phyloP scores from a whole-genome alignment of 2,888 invertebrate species.

The Clostera curtula region DNA sequence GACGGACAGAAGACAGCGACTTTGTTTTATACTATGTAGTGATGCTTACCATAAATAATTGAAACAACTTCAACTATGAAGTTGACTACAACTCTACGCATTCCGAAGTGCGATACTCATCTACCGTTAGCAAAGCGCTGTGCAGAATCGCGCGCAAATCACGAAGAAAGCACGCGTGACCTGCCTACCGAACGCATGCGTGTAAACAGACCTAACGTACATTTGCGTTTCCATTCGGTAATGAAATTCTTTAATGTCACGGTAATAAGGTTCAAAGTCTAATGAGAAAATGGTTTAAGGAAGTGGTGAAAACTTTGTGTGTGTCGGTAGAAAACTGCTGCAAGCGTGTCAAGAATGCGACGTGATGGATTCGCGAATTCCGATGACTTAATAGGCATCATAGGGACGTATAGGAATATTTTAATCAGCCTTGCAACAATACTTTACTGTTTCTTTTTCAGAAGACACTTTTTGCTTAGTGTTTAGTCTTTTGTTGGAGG shows the following conservation, averaged over 20 bases:
- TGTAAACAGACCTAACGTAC: conserved; percentile 25
- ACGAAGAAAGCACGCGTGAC: conserved; percentile 71
- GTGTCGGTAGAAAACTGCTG: conserved; percentile 52
- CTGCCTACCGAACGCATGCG: conserved; percentile 46
- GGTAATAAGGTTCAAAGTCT: conserved; percentile 39
- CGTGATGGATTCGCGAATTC: conserved; percentile 61
- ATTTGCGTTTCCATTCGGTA: conserved; percentile 9
- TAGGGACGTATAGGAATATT: too few relatives aligned
- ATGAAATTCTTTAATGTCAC: conserved; percentile 21
- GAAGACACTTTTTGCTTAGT: too few relatives aligned
- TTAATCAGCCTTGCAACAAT: too few relatives aligned
- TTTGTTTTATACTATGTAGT: too few relatives aligned
- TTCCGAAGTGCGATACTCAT: conserved; percentile 56
- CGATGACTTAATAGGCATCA: too few relatives aligned
- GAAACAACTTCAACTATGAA: conserved; percentile 7
- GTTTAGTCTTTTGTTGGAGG: too few relatives aligned
- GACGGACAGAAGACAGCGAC: too few relatives aligned
- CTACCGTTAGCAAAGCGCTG: conserved; percentile 61
- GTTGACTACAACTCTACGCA: conserved; percentile 33
- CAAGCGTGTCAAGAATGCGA: conserved; percentile 55
- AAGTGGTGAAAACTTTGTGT: conserved; percentile 24
- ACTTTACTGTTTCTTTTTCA: too few relatives aligned
- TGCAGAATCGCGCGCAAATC: conserved; percentile 66
- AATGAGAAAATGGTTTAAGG: conserved; percentile 25
- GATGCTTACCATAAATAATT: too few relatives aligned